phyloP scores from a whole-genome alignment of 2,888 invertebrate species.

The Himalopsyche tibetana region DNA sequence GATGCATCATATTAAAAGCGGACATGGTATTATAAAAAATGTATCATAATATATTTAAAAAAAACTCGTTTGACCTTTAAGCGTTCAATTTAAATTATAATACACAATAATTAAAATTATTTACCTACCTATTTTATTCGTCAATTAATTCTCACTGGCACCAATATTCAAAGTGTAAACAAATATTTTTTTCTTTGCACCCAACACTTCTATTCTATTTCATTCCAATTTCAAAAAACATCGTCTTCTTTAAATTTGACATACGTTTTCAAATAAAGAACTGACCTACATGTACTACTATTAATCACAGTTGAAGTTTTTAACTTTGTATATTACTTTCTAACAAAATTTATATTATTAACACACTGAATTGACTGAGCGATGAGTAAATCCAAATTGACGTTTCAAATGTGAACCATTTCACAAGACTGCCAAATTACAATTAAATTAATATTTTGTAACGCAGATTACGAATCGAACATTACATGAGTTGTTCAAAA shows the following conservation, averaged over 20 bases:
- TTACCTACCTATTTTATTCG: neutral
- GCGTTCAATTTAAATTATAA: no score
- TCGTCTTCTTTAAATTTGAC: no score
- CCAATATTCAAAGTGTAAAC: no score
- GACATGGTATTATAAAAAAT: no score
- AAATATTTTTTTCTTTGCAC: neutral
- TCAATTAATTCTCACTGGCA: neutral
- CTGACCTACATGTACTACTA: neutral
- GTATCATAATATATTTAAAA: no score
- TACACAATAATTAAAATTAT: no score
- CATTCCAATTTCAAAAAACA: no score
- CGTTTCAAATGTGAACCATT: constrained; percentile 7
- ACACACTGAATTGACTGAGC: neutral
- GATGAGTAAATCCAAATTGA: neutral
- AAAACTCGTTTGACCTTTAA: no score
- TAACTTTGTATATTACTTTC: neutral
- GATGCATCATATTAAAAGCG: no score
- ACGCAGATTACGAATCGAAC: neutral
- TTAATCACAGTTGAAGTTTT: neutral
- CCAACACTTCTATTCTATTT: neutral
- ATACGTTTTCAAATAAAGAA: constrained; percentile 1
- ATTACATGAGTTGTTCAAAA: no score
- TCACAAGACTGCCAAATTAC: constrained; percentile 13
- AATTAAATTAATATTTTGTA: constrained; percentile 10
- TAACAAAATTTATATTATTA: neutral